Base-by-base conservation (phyloP, 1,140 invertebrate species). In the Aphis gossypii region DNA sequence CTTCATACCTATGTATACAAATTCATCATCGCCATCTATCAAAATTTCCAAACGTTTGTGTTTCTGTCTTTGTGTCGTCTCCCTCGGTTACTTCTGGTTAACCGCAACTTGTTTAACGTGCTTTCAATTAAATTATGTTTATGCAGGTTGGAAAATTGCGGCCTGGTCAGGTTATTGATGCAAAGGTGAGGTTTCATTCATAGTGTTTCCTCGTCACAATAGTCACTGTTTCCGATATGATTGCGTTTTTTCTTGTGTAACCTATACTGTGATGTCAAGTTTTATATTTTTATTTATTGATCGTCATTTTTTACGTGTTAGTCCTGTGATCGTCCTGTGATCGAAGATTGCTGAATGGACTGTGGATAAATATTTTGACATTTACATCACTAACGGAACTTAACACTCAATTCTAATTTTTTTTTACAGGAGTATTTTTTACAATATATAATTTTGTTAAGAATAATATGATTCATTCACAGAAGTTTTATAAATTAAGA, bases 131-230 rank as follows among this genome's bases (percentile, higher is more conserved):
- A 68, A 91, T 94, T 94, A 92, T 94, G 83, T 94, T 94, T 94
- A 90, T 94, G 95, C 96, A 96, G 96, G 96, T 95, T 96, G 96
- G 96, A 96, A 97, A 96, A 96, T 97, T 97, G 96, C 97, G 97
- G 95, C 97, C 97, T 95, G 97, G 97, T 96, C 97, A 97, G 96
- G 96, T 97, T 95, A 96, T 97, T 95, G 97, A 97, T 95, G 95
- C 95, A 95, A 97, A 97, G 97, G 97, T 97, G 97, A 97, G 96
- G 96, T 96, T 96, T 96, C 96, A 96, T 96, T 94, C 91, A 84
- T 94, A 93, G 92, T 93, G 93, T 94, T 94, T 93, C 93, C 90
- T 94, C 84, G 93, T 93, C 82, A 92, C 94, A 95, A 95, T 95
- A 96, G 96, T 96, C 96, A 96, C 96, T 96, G 95, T 96, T 96